Conservation (phyloP, 2,113 vertebrate genomes). For the Oxyura jamaicensis region DNA sequence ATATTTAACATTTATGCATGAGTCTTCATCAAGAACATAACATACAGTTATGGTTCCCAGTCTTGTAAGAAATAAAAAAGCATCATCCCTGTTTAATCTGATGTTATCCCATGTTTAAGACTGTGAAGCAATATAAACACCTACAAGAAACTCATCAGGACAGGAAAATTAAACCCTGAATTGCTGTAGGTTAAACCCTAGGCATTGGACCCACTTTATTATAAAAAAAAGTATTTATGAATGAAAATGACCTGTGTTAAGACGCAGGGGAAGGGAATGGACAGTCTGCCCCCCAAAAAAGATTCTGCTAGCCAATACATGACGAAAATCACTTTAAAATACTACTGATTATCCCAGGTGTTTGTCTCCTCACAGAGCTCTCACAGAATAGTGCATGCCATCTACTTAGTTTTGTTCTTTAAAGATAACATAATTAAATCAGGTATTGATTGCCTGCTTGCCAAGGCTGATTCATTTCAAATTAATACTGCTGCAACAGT, state of each 20-base stretch:
- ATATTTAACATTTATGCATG: background rate
- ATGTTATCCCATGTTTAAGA: background rate
- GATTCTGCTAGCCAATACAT: background rate
- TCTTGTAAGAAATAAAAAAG: background rate
- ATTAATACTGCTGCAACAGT: conserved; percentile 36
- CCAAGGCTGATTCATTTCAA: conserved; percentile 36
- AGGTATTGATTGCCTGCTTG: background rate
- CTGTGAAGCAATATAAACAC: background rate
- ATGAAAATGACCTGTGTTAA: background rate
- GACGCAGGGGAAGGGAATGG: too few relatives aligned
- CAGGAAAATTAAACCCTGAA: background rate
- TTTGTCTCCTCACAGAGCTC: background rate
- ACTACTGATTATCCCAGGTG: background rate
- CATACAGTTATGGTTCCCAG: background rate
- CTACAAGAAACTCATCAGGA: background rate
- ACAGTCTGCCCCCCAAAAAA: background rate
- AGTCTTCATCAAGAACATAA: background rate
- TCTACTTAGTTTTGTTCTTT: conserved; percentile 4
- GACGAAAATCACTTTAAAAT: background rate
- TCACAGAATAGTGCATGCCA: background rate
- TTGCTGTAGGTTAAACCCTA: background rate
- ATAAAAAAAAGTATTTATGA: background rate
- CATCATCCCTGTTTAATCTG: background rate
- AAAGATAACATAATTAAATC: conserved; percentile 53
- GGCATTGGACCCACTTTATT: background rate